phyloP scores from a whole-genome alignment of 64 coral and sea anemone species.

The Montipora capricornis region DNA sequence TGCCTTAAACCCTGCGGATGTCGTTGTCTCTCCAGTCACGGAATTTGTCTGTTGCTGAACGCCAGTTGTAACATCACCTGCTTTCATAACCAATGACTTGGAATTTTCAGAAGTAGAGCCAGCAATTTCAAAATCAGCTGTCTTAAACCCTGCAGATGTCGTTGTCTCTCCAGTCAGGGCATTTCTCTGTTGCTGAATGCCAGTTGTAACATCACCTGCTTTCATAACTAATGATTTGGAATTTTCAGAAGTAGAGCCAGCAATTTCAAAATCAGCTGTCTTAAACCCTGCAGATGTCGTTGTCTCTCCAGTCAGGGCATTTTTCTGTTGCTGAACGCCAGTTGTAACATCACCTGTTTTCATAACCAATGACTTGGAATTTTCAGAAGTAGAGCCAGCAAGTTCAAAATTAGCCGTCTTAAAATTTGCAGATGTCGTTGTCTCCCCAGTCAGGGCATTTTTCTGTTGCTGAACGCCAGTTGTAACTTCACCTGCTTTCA shows the following conservation, averaged over 20 bases:
- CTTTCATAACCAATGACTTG: too few species aligned
- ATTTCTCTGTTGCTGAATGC: too few species aligned
- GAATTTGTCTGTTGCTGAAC: too few species aligned
- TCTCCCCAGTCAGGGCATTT: background rate
- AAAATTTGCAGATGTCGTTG: background rate
- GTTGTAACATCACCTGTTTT: background rate
- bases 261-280: background rate
- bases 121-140: too few species aligned
- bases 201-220: too few species aligned
- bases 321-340: background rate
- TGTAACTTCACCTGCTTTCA: constrained; percentile 8
- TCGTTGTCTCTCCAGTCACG: too few species aligned
- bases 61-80: too few species aligned
- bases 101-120: too few species aligned
- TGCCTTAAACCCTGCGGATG: too few species aligned
- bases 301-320: background rate
- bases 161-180: too few species aligned
- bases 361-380: background rate
- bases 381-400: background rate
- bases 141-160: too few species aligned
- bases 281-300: background rate
- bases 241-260: constrained; percentile 1
- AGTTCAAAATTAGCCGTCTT: background rate
- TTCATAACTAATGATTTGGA: too few species aligned
- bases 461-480: background rate